A percentile compares a stretch with the other conserved stretches of the same genome.
Conservation (phyloP, 2,113 vertebrate species). For the Polypterus bichir region DNA sequence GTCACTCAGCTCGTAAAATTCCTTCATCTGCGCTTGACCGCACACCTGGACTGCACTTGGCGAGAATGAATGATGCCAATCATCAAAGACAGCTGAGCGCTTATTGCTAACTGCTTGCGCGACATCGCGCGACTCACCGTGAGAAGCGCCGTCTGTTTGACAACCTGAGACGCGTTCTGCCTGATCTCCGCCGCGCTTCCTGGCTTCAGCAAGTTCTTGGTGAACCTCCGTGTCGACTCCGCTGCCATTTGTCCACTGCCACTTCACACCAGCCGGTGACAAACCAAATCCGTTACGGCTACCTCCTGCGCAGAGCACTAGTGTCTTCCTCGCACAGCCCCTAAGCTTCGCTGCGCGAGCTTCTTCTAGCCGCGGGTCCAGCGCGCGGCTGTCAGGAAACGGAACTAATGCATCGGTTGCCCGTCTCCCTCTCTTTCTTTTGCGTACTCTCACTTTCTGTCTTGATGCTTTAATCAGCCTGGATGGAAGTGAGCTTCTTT, state of each 20-base stretch:
- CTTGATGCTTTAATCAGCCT: too few species aligned
- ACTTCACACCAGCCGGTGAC: constrained; percentile 11
- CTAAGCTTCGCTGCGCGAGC: too few species aligned
- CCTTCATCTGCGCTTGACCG: too few species aligned
- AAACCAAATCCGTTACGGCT: too few species aligned
- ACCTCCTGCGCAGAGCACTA: too few species aligned
- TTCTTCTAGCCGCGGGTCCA: neutral
- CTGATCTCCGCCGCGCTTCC: constrained; percentile 73
- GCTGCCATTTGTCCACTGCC: constrained; percentile 61
- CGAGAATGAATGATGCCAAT: too few species aligned
- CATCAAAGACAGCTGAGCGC: neutral
- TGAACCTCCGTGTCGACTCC: constrained; percentile 73
- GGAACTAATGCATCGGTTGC: constrained; percentile 12
- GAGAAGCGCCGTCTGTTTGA: constrained; percentile 41
- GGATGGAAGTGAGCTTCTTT: too few species aligned
- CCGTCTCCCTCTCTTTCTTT: neutral
- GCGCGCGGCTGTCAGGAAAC: constrained; percentile 14
- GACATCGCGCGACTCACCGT: constrained; percentile 42
- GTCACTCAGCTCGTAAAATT: too few species aligned
- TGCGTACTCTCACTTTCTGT: too few species aligned
- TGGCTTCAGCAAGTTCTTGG: constrained; percentile 77
- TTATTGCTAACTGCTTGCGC: constrained; percentile 27
- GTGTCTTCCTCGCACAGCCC: too few species aligned
- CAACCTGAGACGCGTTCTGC: constrained; percentile 60
- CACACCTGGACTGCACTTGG: too few species aligned